Base-by-base conservation (phyloP, 2,113 vertebrate species). In the Hipposideros armiger region DNA sequence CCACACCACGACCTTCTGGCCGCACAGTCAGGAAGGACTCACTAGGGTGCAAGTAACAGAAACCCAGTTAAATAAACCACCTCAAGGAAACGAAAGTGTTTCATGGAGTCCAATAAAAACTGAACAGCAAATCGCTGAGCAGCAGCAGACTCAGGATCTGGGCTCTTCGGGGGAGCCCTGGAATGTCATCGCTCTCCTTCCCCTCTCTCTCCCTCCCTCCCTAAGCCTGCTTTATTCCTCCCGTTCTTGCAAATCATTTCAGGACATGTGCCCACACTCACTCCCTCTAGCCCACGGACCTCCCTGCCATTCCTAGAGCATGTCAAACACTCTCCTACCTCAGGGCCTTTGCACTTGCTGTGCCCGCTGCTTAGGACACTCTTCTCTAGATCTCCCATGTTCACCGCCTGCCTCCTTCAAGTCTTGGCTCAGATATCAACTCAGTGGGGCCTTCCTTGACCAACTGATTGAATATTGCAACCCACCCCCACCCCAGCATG, bases 221-320 rank as follows among this genome's bases (percentile, higher is more conserved):
- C 16, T 15, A 24, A 42, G 47, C 17, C 89, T 42, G 52, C 26
- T 64, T 54, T 28, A 6, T 19, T 28, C 36, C 52, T 60, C 36
- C 32, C 30, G 20, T 58, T 30, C 81, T 11, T 2, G 20, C 62
- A 36, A 32, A 22, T 52, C 28, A 16, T n/a, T 52, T 78, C 36
- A 42, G 15, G 30, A 11, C 64, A 62, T 0, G 0, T 14, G 26
- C 19, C 56, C 7, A 4, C 22, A 32, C 0, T 2, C 17, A 6
- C 36, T 30, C 4, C 52, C 67, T 32, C 40, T 30, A 15, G 47
- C 45, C 64, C 13, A 0, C 3, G 11, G 76, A 24, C 28, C 26
- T 58, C 42, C 2, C 78, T 19, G n/a, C 72, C 26, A 6, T 24
- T 19, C 84, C 54, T 47, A n/a, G 76, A 76, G 62, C 52, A 36